phyloP scores from a whole-genome alignment of 1,140 invertebrate species.

The Ganaspis sp. region DNA sequence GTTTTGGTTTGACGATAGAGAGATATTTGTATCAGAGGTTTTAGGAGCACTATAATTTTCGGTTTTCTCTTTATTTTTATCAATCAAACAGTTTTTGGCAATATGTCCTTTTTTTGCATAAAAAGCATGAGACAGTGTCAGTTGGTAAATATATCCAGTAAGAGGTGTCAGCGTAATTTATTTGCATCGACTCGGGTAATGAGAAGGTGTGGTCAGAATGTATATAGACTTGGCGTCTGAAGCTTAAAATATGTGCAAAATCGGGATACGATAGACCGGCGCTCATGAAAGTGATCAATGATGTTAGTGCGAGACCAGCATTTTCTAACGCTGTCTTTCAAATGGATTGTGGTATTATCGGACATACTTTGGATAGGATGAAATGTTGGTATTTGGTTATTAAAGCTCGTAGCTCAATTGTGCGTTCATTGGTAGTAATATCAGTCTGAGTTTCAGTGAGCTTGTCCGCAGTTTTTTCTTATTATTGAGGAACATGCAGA shows the following conservation, averaged over 20 bases:
- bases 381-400: slow-evolving; percentile 42
- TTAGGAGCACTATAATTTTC: background rate
- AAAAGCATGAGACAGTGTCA: background rate
- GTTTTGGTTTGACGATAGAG: too few species aligned
- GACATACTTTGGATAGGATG: slow-evolving; percentile 48
- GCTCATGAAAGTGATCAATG: slow-evolving; percentile 4
- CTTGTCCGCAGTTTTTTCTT: slow-evolving; percentile 34
- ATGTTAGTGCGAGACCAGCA: background rate
- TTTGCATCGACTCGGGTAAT: slow-evolving; percentile 4
- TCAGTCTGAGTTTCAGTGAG: slow-evolving; percentile 28
- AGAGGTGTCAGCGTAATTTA: background rate
- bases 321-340: background rate
- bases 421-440: slow-evolving; percentile 27
- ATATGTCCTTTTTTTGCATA: slow-evolving; percentile 31
- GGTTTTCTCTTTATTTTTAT: slow-evolving; percentile 5
- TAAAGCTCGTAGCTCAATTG: slow-evolving; percentile 38
- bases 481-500: slow-evolving; percentile 44
- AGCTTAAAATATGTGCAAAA: slow-evolving; percentile 37
- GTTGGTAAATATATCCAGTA: slow-evolving; percentile 10
- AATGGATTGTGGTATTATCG: slow-evolving; percentile 37
- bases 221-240: slow-evolving; percentile 36
- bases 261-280: slow-evolving; percentile 23
- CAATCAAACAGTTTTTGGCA: slow-evolving; percentile 23
- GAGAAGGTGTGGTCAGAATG: background rate
- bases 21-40: background rate